phyloP scores from a whole-genome alignment of 2,113 vertebrate species.

The Amphiprion ocellaris region DNA sequence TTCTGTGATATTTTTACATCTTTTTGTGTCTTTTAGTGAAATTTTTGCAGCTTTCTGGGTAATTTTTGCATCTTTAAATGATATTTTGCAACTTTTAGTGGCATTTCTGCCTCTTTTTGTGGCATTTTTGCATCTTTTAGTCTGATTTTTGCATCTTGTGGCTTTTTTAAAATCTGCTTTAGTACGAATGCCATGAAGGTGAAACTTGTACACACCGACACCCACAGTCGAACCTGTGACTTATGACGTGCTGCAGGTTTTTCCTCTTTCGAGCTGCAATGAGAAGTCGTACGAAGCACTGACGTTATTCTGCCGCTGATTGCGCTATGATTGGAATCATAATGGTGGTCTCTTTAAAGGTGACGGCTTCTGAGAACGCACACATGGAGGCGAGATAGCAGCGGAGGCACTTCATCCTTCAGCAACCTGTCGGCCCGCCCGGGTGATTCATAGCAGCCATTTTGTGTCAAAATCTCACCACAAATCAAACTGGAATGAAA shows the following conservation, averaged over 20 bases:
- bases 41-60: too few species aligned
- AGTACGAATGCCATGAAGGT: neutral
- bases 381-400: constrained; percentile 36
- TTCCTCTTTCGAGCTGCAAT: constrained; percentile 28
- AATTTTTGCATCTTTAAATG: too few species aligned
- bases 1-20: too few species aligned
- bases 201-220: constrained; percentile 26
- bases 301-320: constrained; percentile 52
- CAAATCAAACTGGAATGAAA: constrained; percentile 68
- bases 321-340: constrained; percentile 69
- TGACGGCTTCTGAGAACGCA: constrained; percentile 49
- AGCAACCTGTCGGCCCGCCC: constrained; percentile 55
- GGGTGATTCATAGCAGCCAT: constrained; percentile 71
- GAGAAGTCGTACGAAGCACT: constrained; percentile 46
- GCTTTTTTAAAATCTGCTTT: too few species aligned
- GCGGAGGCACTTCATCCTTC: constrained; percentile 69
- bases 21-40: too few species aligned
- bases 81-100: too few species aligned
- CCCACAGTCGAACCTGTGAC: constrained; percentile 26
- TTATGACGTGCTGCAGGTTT: constrained; percentile 39
- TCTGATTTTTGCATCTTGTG: too few species aligned
- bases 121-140: too few species aligned
- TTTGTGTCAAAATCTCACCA: constrained; percentile 71
- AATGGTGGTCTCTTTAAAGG: constrained; percentile 45
- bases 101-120: too few species aligned